These are phyloP conservation scores for Catocala sponsa DNA, from an alignment of 2,888 invertebrate genomes.

Conservation along the genomic window DNA sequence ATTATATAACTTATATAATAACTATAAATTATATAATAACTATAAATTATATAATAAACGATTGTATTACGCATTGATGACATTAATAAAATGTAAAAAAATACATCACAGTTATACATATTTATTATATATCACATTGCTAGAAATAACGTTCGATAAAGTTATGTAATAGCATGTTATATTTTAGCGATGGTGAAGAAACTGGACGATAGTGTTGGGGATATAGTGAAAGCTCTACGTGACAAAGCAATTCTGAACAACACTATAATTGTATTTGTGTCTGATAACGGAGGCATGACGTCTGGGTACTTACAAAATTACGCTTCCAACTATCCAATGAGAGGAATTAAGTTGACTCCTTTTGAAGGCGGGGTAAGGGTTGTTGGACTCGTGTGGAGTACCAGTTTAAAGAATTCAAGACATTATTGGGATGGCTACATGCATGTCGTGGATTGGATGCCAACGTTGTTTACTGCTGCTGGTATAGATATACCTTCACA, in stretches of 20 bases:
- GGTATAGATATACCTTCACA: constrained; percentile 60
- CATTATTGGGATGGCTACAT: constrained; percentile 87
- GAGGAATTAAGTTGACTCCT: constrained; percentile 92
- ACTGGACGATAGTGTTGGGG: constrained; percentile 95
- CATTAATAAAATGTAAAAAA: no score
- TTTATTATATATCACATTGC: no score
- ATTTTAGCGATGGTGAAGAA: constrained; percentile 93
- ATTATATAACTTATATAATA: no score
- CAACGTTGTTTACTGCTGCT: constrained; percentile 89
- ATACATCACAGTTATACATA: no score
- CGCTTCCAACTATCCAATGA: constrained; percentile 93
- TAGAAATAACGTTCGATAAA: no score
- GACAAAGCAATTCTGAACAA: constrained; percentile 91
- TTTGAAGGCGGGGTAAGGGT: constrained; percentile 95
- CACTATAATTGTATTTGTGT: constrained; percentile 94
- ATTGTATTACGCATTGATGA: no score
- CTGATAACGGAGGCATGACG: constrained; percentile 96
- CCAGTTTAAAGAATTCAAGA: constrained; percentile 70
- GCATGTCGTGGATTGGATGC: constrained; percentile 94
- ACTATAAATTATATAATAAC: no score
- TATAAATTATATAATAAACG: no score
- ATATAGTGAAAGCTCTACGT: constrained; percentile 91
- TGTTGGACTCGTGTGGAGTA: constrained; percentile 91
- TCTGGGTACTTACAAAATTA: constrained; percentile 91
- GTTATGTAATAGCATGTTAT: no score